Conservation (phyloP, 1,140 invertebrate species). For the Brachionus sp. region DNA sequence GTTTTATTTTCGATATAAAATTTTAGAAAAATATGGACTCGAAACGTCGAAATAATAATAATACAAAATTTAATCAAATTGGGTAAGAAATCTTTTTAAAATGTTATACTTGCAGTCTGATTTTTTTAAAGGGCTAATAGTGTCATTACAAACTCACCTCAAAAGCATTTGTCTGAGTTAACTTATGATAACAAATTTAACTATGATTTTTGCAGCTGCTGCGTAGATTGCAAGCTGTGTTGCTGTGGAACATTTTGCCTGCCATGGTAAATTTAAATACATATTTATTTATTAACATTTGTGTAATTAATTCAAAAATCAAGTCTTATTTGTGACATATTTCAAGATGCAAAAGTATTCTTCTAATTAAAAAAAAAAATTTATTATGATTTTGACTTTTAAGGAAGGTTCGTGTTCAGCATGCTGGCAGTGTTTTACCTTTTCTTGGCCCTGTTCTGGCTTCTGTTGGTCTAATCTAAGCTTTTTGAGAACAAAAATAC, state of each 20-base stretch:
- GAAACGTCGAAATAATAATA: not conserved
- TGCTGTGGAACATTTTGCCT: conserved; percentile 41
- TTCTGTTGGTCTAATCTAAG: conserved; percentile 40
- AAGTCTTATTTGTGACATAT: not conserved
- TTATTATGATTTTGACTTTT: not conserved
- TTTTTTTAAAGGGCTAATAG: not conserved
- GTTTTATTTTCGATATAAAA: not conserved
- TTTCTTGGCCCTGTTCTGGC: not conserved
- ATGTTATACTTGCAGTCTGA: not conserved
- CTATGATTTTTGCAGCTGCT: conserved; percentile 23
- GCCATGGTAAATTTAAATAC: conserved; percentile 14
- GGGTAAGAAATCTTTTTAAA: not conserved
- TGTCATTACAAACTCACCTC: not conserved
- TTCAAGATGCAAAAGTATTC: conserved; percentile 24
- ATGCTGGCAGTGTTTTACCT: conserved; percentile 41
- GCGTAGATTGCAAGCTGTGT: not conserved
- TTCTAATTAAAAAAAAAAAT: not conserved
- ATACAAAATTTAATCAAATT: not conserved
- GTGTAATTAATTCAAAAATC: not conserved
- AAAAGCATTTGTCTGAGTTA: conserved; percentile 7
- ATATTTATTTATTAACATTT: not conserved
- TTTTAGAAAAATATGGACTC: not conserved
- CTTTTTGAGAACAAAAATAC: conserved; percentile 26
- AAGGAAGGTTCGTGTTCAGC: conserved; percentile 34
- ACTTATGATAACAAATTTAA: conserved; percentile 36